phyloP scores from a whole-genome alignment of 2,113 vertebrate species.

The Toxotes chatareus region DNA sequence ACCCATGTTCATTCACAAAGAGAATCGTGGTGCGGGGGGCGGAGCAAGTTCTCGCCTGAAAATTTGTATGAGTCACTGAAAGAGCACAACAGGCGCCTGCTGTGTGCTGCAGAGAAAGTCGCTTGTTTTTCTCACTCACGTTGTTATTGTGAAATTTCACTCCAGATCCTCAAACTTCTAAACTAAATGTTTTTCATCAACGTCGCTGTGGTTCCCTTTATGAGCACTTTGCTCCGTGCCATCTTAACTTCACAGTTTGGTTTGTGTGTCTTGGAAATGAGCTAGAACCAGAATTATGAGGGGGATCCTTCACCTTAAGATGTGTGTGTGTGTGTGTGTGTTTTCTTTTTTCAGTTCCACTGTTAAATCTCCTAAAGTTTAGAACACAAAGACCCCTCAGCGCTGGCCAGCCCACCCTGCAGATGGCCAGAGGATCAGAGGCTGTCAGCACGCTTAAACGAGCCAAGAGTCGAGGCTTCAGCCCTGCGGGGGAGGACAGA shows the following conservation, averaged over 20 bases:
- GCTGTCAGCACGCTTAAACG: slow-evolving; percentile 91
- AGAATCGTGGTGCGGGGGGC: slow-evolving; percentile 42
- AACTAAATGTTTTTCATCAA: background rate
- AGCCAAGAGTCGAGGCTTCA: slow-evolving; percentile 79
- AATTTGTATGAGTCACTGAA: slow-evolving; percentile 54
- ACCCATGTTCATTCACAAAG: slow-evolving; percentile 76
- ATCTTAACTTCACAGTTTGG: slow-evolving; percentile 45
- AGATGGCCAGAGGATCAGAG: slow-evolving; percentile 92
- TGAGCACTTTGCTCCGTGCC: background rate
- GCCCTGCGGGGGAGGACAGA: slow-evolving; percentile 79
- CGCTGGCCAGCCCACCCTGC: slow-evolving; percentile 87
- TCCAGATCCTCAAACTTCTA: background rate
- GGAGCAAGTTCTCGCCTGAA: slow-evolving; percentile 46
- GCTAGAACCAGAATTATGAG: slow-evolving; percentile 37
- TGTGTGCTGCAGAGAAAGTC: slow-evolving; percentile 24
- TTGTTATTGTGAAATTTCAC: background rate
- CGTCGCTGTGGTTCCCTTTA: background rate
- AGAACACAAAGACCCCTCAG: slow-evolving; percentile 76
- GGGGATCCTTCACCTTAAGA: background rate
- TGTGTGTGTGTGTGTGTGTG: too few relatives aligned
- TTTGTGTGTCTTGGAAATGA: slow-evolving; percentile 57
- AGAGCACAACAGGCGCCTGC: slow-evolving; percentile 51
- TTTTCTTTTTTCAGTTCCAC: slow-evolving; percentile 41
- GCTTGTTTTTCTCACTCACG: background rate
- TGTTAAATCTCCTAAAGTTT: slow-evolving; percentile 69